Evolutionary conservation across 1,140 invertebrate species (phyloP), one percentile per base, ranked within the genome.

Genomic region (Ceratina australensis): DNA sequence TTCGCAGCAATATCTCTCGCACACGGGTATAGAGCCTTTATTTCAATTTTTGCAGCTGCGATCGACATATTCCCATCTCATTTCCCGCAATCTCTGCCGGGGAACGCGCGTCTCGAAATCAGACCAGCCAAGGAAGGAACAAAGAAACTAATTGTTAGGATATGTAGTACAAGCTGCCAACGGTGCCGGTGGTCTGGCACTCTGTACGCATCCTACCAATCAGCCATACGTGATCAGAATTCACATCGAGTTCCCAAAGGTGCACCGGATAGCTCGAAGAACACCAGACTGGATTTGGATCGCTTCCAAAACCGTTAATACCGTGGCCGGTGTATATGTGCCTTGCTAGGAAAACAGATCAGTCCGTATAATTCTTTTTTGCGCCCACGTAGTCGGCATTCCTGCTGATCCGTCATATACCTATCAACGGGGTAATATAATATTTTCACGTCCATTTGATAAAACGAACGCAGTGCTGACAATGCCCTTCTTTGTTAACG

Each of bases 151-250:
- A 60, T 18, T 54, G 52, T n/a, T 4, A 54, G 52, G 16, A 22
- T 28, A 16, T 13, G 33, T 42, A 50, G 22, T 42, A n/a, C 2
- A 26, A 52, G 57, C 47, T 54, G 74, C 74, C 33, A 10, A 42
- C 33, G 59, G 64, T 60, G 50, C 13, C 68, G 50, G 71, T 71
- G 64, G 72, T 22, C 56, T 26, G 56, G 15, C 47, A 63, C 57
- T 60, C 28, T 3, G 26, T 15, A 69, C 72, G 65, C 64, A 76
- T 76, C 33, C 26, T 18, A 69, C 78, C 73, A 80, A 80, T 80
- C 78, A 80, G 57, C 65, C 49, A 65, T 68, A 80, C 73, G 78
- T 80, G 78, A 75, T 57, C 64, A 64, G 73, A 76, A 80, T 76
- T 63, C 24, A 42, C 42, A 69, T 69, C 50, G 18, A 69, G 59